A percentile compares a stretch with the other conserved stretches of the same genome.
Conservation (phyloP, 2,797 vertebrate genomes). For the Cryptoblepharus egeriae region DNA sequence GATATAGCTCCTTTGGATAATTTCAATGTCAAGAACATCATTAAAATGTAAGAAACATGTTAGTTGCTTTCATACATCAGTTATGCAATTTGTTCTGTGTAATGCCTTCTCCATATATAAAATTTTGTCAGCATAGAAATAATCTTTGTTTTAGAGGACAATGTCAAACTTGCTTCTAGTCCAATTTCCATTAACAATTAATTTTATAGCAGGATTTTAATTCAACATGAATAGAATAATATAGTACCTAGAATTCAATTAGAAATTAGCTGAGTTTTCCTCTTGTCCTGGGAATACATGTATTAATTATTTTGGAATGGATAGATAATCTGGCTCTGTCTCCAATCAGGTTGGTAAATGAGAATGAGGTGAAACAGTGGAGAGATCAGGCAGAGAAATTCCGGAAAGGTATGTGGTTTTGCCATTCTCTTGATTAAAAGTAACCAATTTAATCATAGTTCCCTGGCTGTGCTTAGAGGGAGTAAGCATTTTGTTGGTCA, state of each 20-base stretch:
- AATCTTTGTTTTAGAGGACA: constrained; percentile 4
- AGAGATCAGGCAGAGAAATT: constrained; percentile 96
- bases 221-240: background rate
- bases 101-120: background rate
- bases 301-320: background rate
- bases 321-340: constrained; percentile 23
- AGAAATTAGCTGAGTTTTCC: constrained; percentile 17
- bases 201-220: constrained; percentile 9
- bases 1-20: constrained; percentile 92
- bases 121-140: background rate
- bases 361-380: constrained; percentile 98
- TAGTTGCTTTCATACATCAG: constrained; percentile 10
- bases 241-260: constrained; percentile 6
- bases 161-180: background rate
- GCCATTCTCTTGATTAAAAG: background rate
- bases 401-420: constrained; percentile 86
- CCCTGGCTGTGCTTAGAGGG: background rate
- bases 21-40: constrained; percentile 96
- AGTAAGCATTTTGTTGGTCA: background rate
- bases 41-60: constrained; percentile 89
- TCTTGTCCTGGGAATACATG: background rate
- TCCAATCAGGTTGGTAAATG: constrained; percentile 91
- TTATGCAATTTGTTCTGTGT: background rate
- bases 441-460: background rate
- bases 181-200: constrained; percentile 15